Base-by-base conservation (phyloP, 2,113 vertebrate species). In the Scalopus aquaticus region DNA sequence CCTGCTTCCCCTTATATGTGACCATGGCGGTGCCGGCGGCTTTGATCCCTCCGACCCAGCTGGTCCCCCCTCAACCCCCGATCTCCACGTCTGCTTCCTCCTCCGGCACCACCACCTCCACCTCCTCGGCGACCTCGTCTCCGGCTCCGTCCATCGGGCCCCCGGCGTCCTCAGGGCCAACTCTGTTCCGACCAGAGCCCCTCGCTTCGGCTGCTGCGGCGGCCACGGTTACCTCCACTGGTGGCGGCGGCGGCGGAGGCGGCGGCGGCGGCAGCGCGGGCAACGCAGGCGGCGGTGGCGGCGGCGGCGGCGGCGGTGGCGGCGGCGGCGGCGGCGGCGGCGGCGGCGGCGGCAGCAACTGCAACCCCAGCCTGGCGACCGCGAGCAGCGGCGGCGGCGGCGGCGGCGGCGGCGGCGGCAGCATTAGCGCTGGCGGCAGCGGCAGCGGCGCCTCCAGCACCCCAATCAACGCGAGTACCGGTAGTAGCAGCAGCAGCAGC, bases 1-100 rank as follows among this genome's bases (percentile, higher is more conserved):
- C 51, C 84, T 16, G 37, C 32, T 35, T 17, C 89, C 80, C 96
- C 94, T 98, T 98, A 95, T 98, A 98, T 99, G 99, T 99, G 98
- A 99, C 99, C 99, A 99, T 99, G 99, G 99, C 99, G 98, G 99
- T 99, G 96, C 99, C 99, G 99, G 99, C 99, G 98, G 99, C 99
- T 98, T 98, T 99, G 98, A 99, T 99, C 98, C 99, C 99, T 96
- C 98, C 99, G 94, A 98, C 98, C 97, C 98, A 98, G 97, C 98
- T 99, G 98, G 98, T 99, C 90, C 99, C 98, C 96, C 99, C 98
- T 96, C 99, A 98, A 95, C 98, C 99, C 98, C 99, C 99, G 97
- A 98, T 99, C 97, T 98, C 99, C 98, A 98, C 99, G 89, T 99
- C 98, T 83, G 97, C 98, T 72, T 95, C 98, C 96, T 98, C 98